Percentiles rank a stretch among this genome's conserved stretches.
Evolutionary conservation across 2,888 invertebrate species (phyloP).

Genomic region (Disparrhopalites patrizii): DNA sequence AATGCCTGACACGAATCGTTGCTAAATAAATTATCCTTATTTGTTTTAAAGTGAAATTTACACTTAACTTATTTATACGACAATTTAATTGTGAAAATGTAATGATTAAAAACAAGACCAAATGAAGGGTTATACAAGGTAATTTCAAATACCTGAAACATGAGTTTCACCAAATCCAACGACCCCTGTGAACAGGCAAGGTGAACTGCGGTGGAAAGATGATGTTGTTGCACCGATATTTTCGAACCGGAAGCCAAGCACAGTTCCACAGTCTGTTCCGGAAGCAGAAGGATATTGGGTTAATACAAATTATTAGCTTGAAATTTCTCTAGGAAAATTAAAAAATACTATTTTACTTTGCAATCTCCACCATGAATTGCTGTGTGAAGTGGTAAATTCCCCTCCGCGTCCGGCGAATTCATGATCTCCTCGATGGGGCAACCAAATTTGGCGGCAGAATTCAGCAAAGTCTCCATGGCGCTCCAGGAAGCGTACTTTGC

Average conservation of each 20-base stretch:
- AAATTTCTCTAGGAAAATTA: no score
- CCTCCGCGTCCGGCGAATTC: constrained; percentile 75
- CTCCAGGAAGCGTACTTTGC: constrained; percentile 82
- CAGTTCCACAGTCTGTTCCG: constrained; percentile 72
- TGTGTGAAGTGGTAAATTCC: constrained; percentile 72
- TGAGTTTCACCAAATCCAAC: constrained; percentile 75
- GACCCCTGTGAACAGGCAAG: constrained; percentile 80
- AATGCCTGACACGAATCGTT: no score
- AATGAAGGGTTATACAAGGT: not conserved
- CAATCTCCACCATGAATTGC: constrained; percentile 51
- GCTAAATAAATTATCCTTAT: no score
- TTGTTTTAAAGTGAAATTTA: no score
- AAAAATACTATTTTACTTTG: constrained; percentile 26
- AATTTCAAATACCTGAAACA: constrained; percentile 53
- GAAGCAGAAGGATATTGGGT: no score
- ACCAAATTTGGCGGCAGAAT: constrained; percentile 71
- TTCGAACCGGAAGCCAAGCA: constrained; percentile 79
- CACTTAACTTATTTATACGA: no score
- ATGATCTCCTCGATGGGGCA: constrained; percentile 76
- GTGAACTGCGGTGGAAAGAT: constrained; percentile 81
- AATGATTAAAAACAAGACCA: no score
- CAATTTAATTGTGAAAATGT: no score
- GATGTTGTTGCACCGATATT: constrained; percentile 80
- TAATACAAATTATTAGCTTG: no score
- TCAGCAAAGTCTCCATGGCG: constrained; percentile 73